Base-by-base conservation (phyloP, 2,113 vertebrate species). In the Archilochus colubris region DNA sequence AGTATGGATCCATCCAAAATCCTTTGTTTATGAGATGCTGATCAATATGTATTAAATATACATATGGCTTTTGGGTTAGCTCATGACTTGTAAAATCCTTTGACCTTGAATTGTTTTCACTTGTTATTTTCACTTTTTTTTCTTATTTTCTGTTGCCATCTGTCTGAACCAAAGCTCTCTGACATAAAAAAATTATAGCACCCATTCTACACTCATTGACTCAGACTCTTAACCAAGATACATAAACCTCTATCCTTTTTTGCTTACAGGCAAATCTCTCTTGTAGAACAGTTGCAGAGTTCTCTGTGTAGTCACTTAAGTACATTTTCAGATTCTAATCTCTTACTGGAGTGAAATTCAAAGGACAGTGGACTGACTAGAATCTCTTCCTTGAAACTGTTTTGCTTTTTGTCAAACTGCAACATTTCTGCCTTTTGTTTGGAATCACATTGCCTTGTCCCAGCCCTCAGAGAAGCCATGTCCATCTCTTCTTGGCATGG, bases 1-100 rank as follows among this genome's bases (percentile, higher is more conserved):
- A 87, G 63, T 78, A 89, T 88, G 67, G 89, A 93, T 94, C 88
- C 72, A 57, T 64, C 59, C 93, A 78, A 90, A 95, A 86, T 91
- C 91, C 91, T 91, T 91, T 80, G 68, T 53, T 94, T 76, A 53
- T 67, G 76, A 93, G 75, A 40, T 78, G 82, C 64, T 86, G 75
- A 91, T 95, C 91, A 88, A 93, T 90, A 69, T 28, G 28, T 61
- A 85, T 55, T 82, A 90, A 85, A 85, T 77, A 88, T 40, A 86
- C 57, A 74, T 20, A 70, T 40, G 50, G 82, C 57, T 61, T 14
- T 30, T 66, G 48, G 36, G 59, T 78, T 78, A 78, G 82, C 70
- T 80, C 53, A 59, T 63, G 75, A 33, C 61, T 93, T 73, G 53
- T 48, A 86, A 92, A 91, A 75, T 75, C 91, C 90, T 92, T 77